phyloP scores from a whole-genome alignment of 2,797 vertebrate species.

The Numenius phaeopus region DNA sequence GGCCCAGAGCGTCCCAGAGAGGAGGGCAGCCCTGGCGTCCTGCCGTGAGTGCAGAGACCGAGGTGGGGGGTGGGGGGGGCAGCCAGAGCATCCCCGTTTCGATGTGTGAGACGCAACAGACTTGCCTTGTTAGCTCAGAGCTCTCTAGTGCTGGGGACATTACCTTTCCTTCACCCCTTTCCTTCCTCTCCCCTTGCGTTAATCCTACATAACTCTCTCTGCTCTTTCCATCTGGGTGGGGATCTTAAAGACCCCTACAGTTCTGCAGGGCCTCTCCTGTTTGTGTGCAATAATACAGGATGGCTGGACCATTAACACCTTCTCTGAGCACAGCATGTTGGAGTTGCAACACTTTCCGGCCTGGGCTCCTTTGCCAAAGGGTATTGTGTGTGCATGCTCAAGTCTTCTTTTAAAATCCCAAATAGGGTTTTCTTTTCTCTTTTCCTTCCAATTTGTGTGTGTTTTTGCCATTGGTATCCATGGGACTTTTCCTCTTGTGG shows the following conservation, averaged over 20 bases:
- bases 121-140: conserved; percentile 13
- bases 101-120: conserved; percentile 5
- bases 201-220: conserved; percentile 45
- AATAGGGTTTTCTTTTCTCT: conserved; percentile 53
- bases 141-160: not conserved
- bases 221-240: conserved; percentile 43
- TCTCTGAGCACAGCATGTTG: conserved; percentile 56
- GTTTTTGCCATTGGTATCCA: conserved; percentile 47
- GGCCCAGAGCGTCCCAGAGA: not conserved
- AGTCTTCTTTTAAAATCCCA: conserved; percentile 55
- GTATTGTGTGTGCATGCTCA: conserved; percentile 20
- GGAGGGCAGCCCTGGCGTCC: not conserved
- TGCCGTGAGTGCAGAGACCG: rapidly evolving
- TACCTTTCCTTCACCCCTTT: conserved; percentile 33
- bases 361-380: conserved; percentile 40
- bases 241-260: conserved; percentile 50
- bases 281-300: conserved; percentile 49
- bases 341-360: conserved; percentile 44
- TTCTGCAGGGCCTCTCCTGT: conserved; percentile 52
- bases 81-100: not conserved
- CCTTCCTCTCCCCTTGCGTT: conserved; percentile 35
- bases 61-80: not conserved
- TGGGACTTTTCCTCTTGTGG: conserved; percentile 1
- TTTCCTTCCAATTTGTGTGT: not conserved
- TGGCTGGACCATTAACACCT: conserved; percentile 68